Conservation (phyloP, 2,888 invertebrate genomes). For the Taenaris catops region DNA sequence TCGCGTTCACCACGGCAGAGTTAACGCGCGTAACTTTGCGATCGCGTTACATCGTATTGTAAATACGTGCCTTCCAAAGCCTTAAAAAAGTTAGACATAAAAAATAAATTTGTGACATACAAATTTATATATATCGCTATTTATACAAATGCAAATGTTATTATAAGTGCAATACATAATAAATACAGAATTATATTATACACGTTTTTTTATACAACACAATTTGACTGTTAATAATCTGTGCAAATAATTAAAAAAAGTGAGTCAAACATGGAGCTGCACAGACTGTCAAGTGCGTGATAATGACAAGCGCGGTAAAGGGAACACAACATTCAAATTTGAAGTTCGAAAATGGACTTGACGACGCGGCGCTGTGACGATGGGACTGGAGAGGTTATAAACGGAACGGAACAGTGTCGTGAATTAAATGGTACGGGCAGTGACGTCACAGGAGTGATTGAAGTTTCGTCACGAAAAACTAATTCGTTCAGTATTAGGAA, state of each 20-base stretch:
- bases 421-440: conserved; percentile 52
- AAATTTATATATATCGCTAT: neutral
- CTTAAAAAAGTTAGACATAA: conserved; percentile 11
- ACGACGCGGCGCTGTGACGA: conserved; percentile 64
- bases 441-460: conserved; percentile 51
- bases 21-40: conserved; percentile 53
- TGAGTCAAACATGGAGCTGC: conserved; percentile 24
- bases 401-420: conserved; percentile 49
- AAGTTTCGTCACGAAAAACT: conserved; percentile 52
- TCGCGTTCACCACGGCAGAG: conserved; percentile 61
- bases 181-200: too few relatives aligned
- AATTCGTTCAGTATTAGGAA: conserved; percentile 67
- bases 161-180: too few relatives aligned
- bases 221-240: conserved; percentile 8
- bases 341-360: conserved; percentile 64
- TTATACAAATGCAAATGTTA: neutral
- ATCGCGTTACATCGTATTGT: conserved; percentile 29
- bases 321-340: conserved; percentile 24
- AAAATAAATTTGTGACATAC: neutral
- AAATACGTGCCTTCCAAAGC: conserved; percentile 23
- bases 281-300: conserved; percentile 25
- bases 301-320: conserved; percentile 25
- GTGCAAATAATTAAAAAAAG: conserved; percentile 9
- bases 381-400: conserved; percentile 38
- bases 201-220: neutral